These are phyloP conservation scores for Stegodyphus mimosarum DNA, from an alignment of 1,140 invertebrate genomes.

Conservation along the genomic window DNA sequence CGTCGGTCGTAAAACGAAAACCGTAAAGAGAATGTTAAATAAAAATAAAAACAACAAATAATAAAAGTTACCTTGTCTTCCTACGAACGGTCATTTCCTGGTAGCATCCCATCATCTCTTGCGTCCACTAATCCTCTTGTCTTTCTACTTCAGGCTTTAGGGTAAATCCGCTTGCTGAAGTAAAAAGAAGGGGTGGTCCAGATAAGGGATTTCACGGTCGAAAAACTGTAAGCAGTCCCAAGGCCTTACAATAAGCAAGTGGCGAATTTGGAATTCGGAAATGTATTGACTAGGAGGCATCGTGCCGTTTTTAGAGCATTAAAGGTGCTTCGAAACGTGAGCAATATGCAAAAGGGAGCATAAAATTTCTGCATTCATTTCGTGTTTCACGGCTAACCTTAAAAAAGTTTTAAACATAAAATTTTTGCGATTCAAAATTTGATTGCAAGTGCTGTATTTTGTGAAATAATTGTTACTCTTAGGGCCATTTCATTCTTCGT, in stretches of 20 bases:
- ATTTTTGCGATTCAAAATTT: too few relatives aligned
- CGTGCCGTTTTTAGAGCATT: too few relatives aligned
- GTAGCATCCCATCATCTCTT: conserved; percentile 22
- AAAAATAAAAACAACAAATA: conserved; percentile 20
- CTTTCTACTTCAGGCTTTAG: conserved; percentile 37
- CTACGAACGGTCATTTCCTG: conserved; percentile 42
- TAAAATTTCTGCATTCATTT: too few relatives aligned
- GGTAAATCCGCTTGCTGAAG: conserved; percentile 19
- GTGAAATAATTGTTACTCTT: too few relatives aligned
- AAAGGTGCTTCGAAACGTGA: too few relatives aligned
- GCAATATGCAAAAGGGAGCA: too few relatives aligned
- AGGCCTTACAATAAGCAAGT: neutral
- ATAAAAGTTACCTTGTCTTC: conserved; percentile 43
- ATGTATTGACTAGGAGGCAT: too few relatives aligned
- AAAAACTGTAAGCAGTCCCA: conserved; percentile 3
- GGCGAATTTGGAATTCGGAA: too few relatives aligned
- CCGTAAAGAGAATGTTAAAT: neutral
- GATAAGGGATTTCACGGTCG: conserved; percentile 15
- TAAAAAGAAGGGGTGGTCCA: conserved; percentile 12
- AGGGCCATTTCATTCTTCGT: too few relatives aligned
- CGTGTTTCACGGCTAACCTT: too few relatives aligned
- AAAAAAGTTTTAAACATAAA: too few relatives aligned
- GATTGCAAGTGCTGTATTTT: too few relatives aligned
- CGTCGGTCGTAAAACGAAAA: conserved; percentile 37
- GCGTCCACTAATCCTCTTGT: conserved; percentile 45